Evolutionary conservation across 2,888 invertebrate species (phyloP), one percentile per base, ranked within the genome.

Genomic region (Labia minor): DNA sequence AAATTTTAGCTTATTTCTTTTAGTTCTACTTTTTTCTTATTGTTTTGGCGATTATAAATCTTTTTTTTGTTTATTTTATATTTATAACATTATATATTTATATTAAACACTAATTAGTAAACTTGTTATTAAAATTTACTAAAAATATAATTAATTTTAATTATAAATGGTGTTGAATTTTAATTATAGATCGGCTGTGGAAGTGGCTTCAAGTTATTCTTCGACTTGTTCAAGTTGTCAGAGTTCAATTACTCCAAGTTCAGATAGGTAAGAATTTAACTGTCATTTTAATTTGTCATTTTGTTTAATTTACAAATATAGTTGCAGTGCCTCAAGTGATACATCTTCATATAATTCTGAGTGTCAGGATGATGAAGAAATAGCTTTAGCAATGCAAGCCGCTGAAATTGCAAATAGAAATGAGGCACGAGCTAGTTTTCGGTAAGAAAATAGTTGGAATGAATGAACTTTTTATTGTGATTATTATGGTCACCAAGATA

Each of bases 361-460:
- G 71, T 89, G 88, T 71, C 90, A 88, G 65, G 92, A 92, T 74
- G 91, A 92, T 73, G 91, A 91, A 73, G 92, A 93, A 75, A 90
- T 92, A 63, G 91, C 92, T 0, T 78, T 92, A 65, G 92, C 92
- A 1, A 81, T 92, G 76, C 90, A 90, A 74, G 92, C 91, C 4
- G 91, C 91, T 8, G 91, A 92, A 76, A 80, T 90, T 26, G 90
- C 89, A 0, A 88, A 87, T 62, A 80, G 89, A 63, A 87, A 87
- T 74, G 89, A 90, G 75, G 87, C 90, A 4, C 78, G 92, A 65
- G 85, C 90, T 1, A 87, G 90, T 74, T 92, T 91, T 78, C 86
- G 86, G 88, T 88, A 77, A 76, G 73, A 72, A 49, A 49, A 26
- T 26, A 26, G n/a, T n/a, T n/a, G n/a, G n/a, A n/a, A n/a, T n/a